Base-by-base conservation (phyloP, 2,888 invertebrate species). In the Diarsia rubi region DNA sequence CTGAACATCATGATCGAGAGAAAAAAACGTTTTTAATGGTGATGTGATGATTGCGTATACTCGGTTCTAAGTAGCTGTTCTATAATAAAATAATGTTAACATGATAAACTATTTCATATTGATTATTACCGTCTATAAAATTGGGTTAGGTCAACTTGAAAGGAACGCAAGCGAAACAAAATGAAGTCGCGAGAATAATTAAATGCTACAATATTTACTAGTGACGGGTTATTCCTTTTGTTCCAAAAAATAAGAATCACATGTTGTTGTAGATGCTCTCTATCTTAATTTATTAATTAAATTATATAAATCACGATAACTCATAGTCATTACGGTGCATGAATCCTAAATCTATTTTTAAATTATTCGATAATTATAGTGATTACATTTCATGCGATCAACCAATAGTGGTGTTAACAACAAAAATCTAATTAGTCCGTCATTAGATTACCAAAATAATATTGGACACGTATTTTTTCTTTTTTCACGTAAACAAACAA, bases 1-100 rank as follows among this genome's bases (percentile, higher is more conserved):
- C 52, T 69, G 73, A 73, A 69, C 12, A 70, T 78, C 71, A 63
- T 24, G 68, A 81, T 75, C 59, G 31, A 54, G 49, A 31, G 27
- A 69, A 71, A 81, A 71, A 77, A 83, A 73, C 44, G 8, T 14
- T 31, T 37, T 52, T 31, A 71, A 24, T 75, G 11, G 19, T 54
- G 4, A 44, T 63, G 24, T 66, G 45, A 47, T 73, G 47, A 27
- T 75, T 42, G 21, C 1, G 11, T 49, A 37, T 59, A 3, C 9
- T 45, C 11, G 2, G 21, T 45, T 44, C 42, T 21, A 31, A 14
- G n/a, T 24, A 45, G n/a, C 31, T 37, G 31, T n/a, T 72, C 31
- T n/a, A 9, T 27, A 44, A 42, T 62, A 3, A 27, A 24, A 14
- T 57, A 24, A 57, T 3, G 3, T 54, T 24, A 24, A 57, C 6